A percentile compares a stretch with the other conserved stretches of the same genome.
Evolutionary conservation across 1,140 invertebrate species (phyloP).

Genomic region (Ladona fulva): DNA sequence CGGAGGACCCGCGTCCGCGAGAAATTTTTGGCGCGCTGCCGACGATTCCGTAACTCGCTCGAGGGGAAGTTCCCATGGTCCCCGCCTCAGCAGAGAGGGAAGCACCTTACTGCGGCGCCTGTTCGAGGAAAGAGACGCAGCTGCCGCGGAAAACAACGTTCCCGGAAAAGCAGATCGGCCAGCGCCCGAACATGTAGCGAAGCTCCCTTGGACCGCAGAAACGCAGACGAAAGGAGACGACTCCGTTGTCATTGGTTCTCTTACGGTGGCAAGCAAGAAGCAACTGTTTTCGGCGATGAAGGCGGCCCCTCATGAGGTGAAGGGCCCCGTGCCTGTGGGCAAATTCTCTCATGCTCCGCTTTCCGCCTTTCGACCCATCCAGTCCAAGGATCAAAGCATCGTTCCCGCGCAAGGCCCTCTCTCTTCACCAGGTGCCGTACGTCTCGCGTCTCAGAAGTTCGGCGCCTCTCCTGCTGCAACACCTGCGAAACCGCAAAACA

Average conservation of each 20-base stretch:
- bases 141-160: slow-evolving; percentile 29
- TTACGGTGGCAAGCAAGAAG: slow-evolving; percentile 36
- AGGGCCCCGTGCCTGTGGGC: slow-evolving; percentile 41
- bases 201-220: slow-evolving; percentile 29
- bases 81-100: slow-evolving; percentile 33
- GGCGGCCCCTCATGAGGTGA: background rate
- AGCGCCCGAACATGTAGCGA: slow-evolving; percentile 28
- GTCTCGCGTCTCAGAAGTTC: slow-evolving; percentile 28
- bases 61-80: slow-evolving; percentile 26
- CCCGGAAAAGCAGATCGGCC: background rate
- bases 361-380: slow-evolving; percentile 55
- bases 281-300: slow-evolving; percentile 18
- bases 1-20: slow-evolving; percentile 37
- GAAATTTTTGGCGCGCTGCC: slow-evolving; percentile 46
- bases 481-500: background rate
- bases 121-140: slow-evolving; percentile 34
- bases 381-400: slow-evolving; percentile 33
- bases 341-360: slow-evolving; percentile 57
- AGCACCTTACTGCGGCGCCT: slow-evolving; percentile 34
- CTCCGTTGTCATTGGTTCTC: slow-evolving; percentile 33
- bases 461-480: slow-evolving; percentile 13
- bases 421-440: slow-evolving; percentile 32
- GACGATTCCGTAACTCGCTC: slow-evolving; percentile 34
- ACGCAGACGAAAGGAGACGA: slow-evolving; percentile 23
- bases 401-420: slow-evolving; percentile 33